Evolutionary conservation across 2,888 invertebrate species (phyloP).

Genomic region (Drosophila formosana): DNA sequence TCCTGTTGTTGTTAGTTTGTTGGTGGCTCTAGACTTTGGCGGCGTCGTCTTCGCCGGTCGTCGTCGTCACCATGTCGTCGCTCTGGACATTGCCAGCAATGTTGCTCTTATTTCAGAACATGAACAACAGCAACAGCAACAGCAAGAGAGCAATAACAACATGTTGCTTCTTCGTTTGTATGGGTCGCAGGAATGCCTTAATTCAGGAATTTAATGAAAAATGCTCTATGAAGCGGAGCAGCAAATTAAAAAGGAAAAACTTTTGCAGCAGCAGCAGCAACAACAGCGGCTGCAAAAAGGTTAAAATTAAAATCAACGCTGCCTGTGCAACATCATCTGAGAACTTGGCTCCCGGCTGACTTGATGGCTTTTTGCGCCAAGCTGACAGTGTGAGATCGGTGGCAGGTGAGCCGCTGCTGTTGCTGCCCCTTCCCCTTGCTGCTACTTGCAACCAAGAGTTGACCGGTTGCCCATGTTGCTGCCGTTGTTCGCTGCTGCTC

Average conservation of each 20-base stretch:
- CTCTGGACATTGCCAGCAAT: conserved; percentile 70
- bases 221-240: conserved; percentile 75
- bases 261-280: conserved; percentile 45
- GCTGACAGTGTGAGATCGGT: conserved; percentile 74
- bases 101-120: conserved; percentile 78
- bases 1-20: conserved; percentile 28
- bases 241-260: conserved; percentile 71
- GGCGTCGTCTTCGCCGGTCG: conserved; percentile 51
- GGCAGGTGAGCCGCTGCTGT: conserved; percentile 68
- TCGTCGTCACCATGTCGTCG: conserved; percentile 72
- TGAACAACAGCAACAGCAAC: conserved; percentile 43
- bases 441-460: conserved; percentile 39
- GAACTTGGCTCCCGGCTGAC: conserved; percentile 49
- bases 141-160: conserved; percentile 38
- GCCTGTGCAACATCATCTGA: conserved; percentile 46
- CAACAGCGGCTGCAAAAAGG: conserved; percentile 56
- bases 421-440: conserved; percentile 34
- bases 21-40: conserved; percentile 62
- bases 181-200: conserved; percentile 72
- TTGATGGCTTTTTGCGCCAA: conserved; percentile 57
- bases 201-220: conserved; percentile 82
- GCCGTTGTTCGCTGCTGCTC: conserved; percentile 20
- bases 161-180: conserved; percentile 64
- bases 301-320: conserved; percentile 77
- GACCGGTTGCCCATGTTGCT: conserved; percentile 50